Base-by-base conservation (phyloP, 2,797 vertebrate genomes). In the Simalia tracyae region DNA sequence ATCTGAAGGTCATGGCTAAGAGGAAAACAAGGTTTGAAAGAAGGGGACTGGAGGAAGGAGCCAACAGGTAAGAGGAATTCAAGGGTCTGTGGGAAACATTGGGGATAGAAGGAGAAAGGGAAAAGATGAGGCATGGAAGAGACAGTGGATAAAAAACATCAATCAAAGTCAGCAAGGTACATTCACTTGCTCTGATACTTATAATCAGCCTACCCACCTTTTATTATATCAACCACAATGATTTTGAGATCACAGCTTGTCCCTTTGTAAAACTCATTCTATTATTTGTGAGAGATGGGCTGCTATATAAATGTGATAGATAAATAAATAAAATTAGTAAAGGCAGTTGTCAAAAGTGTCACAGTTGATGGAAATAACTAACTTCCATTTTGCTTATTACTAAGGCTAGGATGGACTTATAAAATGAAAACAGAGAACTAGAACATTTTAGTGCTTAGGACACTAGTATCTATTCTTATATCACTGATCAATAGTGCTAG, bases 401-500 rank as follows among this genome's bases (percentile, higher is more conserved):
- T 93, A 50, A 81, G 1, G 2, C 85, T 94, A 94, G 93, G 26
- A 76, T 0, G 19, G 92, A 89, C 94, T 60, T 87, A 84, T 63
- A 91, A 93, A 95, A n/a, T 28, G 90, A 60, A 93, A 94, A 90
- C 89, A 76, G 81, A 8, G 12, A 91, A 31, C 5, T 93, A 63
- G 86, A 56, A 22, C 72, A 54, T 63, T n/a, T 88, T 95, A 91
- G 1, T 93, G 61, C 11, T 92, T n/a, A 1, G 24, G 93, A 92
- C 93, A 94, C 24, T 28, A 4, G 5, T 6, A 10, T 54, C 17
- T 59, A 90, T 2, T 89, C 66, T 96, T 94, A 89, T 92, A 93
- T 95, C 95, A 96, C 89, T 95, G 94, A 89, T 2, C 7, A 96
- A 92, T 95, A 95, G 92, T 3, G 46, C 3, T 46, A 42, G 59